Conservation (phyloP, 1,140 invertebrate genomes). For the Drosophila subpulchrella region DNA sequence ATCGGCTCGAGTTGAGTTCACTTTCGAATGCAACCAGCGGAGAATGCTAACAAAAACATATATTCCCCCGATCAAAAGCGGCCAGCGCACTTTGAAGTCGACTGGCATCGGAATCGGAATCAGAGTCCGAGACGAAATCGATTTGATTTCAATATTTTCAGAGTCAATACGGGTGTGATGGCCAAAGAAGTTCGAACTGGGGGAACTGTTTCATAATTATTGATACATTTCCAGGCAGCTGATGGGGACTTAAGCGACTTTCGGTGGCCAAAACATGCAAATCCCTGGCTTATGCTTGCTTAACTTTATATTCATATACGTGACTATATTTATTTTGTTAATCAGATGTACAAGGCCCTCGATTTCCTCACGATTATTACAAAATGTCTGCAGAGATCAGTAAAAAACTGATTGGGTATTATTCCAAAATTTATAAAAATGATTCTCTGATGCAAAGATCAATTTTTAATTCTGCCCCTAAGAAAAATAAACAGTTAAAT, state of each 20-base stretch:
- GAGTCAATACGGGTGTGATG: conserved; percentile 15
- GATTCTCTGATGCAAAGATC: neutral
- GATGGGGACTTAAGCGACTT: neutral
- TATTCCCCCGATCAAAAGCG: conserved; percentile 49
- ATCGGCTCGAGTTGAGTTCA: conserved; percentile 47
- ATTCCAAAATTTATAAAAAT: neutral
- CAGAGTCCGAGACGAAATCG: conserved; percentile 3
- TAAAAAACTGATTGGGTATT: neutral
- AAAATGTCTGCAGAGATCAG: neutral
- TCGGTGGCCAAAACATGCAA: neutral
- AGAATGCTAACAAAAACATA: conserved; percentile 45
- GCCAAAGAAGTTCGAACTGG: neutral
- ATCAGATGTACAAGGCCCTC: neutral
- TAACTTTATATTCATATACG: neutral
- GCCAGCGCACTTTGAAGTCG: conserved; percentile 49
- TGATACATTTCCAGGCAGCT: conserved; percentile 2
- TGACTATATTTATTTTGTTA: no score
- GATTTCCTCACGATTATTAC: neutral
- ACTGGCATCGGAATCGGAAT: conserved; percentile 15
- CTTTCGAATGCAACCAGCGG: conserved; percentile 44
- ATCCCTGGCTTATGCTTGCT: conserved; percentile 20
- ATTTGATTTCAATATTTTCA: conserved; percentile 48
- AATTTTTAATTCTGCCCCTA: neutral
- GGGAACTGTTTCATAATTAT: conserved; percentile 17
- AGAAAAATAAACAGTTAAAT: neutral